phyloP scores from a whole-genome alignment of 53 echinoderm and acorn worm species.

The Paracentrotus lividus region DNA sequence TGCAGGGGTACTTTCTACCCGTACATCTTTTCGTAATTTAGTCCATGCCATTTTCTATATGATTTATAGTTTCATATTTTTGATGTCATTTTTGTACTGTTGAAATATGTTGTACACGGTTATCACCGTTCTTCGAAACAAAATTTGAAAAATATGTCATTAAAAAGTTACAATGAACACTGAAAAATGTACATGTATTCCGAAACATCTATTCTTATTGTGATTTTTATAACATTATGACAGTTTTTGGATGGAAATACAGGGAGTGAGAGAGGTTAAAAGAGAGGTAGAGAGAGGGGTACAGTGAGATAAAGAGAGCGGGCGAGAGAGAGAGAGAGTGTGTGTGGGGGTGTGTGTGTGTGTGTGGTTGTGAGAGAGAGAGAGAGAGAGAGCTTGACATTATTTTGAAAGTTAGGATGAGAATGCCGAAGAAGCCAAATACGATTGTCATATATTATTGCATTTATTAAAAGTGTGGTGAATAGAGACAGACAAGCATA shows the following conservation, averaged over 20 bases:
- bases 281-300: not conserved
- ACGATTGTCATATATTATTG: too few relatives aligned
- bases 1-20: not conserved
- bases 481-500: not conserved
- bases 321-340: constrained; percentile 10
- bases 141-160: constrained; percentile 13
- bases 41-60: constrained; percentile 1
- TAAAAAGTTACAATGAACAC: constrained; percentile 46
- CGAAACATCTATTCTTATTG: not conserved
- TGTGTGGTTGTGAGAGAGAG: not conserved
- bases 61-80: constrained; percentile 47
- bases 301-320: not conserved
- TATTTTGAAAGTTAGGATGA: too few relatives aligned
- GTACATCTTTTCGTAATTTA: not conserved
- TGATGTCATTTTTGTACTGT: constrained; percentile 56
- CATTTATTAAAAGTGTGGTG: too few relatives aligned
- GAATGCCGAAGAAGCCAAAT: too few relatives aligned
- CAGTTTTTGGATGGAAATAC: too few relatives aligned
- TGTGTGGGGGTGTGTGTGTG: not conserved
- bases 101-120: constrained; percentile 27
- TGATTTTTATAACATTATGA: not conserved
- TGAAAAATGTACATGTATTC: not conserved
- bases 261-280: not conserved
- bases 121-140: not conserved
- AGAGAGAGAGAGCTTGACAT: too few relatives aligned